Evolutionary conservation across 2,888 invertebrate species (phyloP).

Genomic region (Quadroppia sp.): DNA sequence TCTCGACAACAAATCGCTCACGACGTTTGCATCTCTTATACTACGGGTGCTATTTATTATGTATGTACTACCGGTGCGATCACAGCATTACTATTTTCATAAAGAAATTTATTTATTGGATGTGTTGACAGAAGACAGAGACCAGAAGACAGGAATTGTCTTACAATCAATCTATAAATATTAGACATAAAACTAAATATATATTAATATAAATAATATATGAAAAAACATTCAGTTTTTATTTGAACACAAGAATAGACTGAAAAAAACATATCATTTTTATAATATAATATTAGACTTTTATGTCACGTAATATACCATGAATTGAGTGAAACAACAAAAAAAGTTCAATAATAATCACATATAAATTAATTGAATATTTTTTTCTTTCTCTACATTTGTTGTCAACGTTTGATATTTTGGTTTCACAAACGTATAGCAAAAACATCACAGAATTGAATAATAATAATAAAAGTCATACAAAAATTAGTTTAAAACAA

Average conservation of each 20-base stretch:
- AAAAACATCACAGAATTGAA: too few relatives aligned
- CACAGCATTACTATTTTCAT: not conserved
- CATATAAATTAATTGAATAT: too few relatives aligned
- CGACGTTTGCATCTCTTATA: not conserved
- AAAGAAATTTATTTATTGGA: not conserved
- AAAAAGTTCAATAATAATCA: too few relatives aligned
- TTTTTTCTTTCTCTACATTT: too few relatives aligned
- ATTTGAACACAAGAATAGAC: not conserved
- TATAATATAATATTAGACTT: not conserved
- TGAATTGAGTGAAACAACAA: too few relatives aligned
- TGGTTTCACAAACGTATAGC: too few relatives aligned
- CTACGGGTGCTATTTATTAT: not conserved
- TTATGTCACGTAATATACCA: not conserved
- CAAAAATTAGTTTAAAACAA: too few relatives aligned
- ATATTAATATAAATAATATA: not conserved
- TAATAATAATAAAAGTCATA: too few relatives aligned
- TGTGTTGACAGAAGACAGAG: not conserved
- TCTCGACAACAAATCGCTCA: not conserved
- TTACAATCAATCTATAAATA: not conserved
- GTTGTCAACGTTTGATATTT: too few relatives aligned
- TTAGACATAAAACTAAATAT: not conserved
- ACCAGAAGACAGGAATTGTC: conserved; percentile 4
- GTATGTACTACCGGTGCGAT: not conserved
- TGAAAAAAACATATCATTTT: not conserved
- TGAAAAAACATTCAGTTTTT: not conserved